Evolutionary conservation across 2,888 invertebrate genomes (phyloP).

Genomic region (Drosophila histrio): DNA sequence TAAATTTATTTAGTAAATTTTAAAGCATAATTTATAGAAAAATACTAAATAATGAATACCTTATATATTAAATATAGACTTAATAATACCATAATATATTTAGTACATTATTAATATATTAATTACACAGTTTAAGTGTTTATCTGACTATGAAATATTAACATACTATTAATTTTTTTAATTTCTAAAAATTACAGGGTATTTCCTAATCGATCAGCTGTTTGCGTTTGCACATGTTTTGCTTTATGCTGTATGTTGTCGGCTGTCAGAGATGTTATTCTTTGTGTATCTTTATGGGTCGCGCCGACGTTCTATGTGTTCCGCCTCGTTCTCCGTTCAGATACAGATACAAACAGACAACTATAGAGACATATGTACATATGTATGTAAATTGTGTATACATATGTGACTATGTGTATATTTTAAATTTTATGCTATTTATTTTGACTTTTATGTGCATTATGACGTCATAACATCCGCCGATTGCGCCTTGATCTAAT

Average conservation of each 20-base stretch:
- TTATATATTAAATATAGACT: too few species aligned
- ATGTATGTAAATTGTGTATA: background rate
- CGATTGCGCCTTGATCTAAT: constrained; percentile 31
- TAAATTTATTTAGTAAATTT: too few species aligned
- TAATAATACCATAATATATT: too few species aligned
- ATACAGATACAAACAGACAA: constrained; percentile 15
- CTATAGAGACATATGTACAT: background rate
- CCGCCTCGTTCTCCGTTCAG: constrained; percentile 10
- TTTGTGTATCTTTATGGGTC: constrained; percentile 55
- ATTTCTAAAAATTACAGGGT: background rate
- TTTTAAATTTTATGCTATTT: constrained; percentile 35
- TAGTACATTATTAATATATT: too few species aligned
- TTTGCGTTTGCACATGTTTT: background rate
- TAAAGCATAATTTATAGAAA: too few species aligned
- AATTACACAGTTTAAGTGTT: too few species aligned
- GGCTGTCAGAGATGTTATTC: constrained; percentile 54
- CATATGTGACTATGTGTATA: constrained; percentile 12
- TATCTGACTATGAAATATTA: background rate
- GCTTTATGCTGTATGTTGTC: constrained; percentile 43
- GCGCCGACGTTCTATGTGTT: constrained; percentile 28
- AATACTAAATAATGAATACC: too few species aligned
- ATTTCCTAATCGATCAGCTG: background rate
- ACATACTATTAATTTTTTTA: background rate
- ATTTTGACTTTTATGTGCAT: constrained; percentile 8
- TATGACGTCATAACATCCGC: constrained; percentile 39